Conservation (phyloP, 2,113 vertebrate species). For the Willisornis vidua region DNA sequence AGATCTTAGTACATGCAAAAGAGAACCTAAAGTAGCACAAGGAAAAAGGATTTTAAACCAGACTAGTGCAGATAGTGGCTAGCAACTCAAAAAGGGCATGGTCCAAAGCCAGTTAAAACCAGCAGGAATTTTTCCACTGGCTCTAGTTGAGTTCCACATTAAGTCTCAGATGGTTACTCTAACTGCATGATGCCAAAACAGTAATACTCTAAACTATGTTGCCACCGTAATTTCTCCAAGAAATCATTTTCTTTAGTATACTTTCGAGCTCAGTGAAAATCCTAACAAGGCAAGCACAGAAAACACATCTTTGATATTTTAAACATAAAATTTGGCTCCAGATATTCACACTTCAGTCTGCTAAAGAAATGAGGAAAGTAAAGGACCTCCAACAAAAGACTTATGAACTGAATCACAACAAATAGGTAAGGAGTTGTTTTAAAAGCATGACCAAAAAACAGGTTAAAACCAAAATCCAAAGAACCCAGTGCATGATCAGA, state of each 20-base stretch:
- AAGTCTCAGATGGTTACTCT: neutral
- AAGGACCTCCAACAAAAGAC: neutral
- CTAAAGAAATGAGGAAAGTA: neutral
- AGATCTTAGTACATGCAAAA: neutral
- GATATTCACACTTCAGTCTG: neutral
- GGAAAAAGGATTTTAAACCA: neutral
- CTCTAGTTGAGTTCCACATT: neutral
- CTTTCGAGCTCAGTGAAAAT: neutral
- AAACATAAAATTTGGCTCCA: neutral
- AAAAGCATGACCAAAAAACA: neutral
- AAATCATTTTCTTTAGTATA: neutral
- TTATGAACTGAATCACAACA: neutral
- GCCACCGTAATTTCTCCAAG: neutral
- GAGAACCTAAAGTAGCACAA: neutral
- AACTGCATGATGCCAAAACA: neutral
- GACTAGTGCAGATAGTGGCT: neutral
- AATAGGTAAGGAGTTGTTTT: neutral
- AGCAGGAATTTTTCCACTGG: neutral
- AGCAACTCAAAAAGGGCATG: neutral
- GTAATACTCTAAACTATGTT: neutral
- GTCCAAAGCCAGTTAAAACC: neutral
- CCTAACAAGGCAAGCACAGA: neutral
- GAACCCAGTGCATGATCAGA: neutral
- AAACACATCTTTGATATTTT: neutral
- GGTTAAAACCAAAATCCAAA: neutral